These are phyloP conservation scores for Eidolon helvum DNA, from an alignment of 2,113 vertebrate genomes.

Conservation along the genomic window DNA sequence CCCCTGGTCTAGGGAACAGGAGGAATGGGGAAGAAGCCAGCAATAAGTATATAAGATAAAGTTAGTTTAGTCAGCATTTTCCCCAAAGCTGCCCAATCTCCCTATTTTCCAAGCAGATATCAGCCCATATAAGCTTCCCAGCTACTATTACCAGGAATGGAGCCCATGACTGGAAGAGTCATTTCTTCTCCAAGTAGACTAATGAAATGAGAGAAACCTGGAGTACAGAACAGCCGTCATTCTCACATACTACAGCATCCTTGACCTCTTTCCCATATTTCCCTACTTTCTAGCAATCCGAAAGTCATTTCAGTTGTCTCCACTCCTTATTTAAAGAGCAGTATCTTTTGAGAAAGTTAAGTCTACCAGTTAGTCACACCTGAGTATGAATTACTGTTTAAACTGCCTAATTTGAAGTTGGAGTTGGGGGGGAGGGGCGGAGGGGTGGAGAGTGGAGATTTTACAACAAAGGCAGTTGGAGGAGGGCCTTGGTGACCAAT, in stretches of 20 bases:
- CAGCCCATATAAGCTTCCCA: not conserved
- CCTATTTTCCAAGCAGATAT: not conserved
- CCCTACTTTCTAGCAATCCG: not conserved
- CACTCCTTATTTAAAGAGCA: constrained; percentile 36
- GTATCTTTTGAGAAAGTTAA: constrained; percentile 35
- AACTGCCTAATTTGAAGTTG: not conserved
- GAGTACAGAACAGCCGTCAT: not conserved
- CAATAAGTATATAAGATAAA: not conserved
- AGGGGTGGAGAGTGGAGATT: not conserved
- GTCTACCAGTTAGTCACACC: constrained; percentile 5
- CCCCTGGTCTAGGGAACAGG: not conserved
- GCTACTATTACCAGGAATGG: not conserved
- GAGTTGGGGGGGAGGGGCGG: too few species aligned
- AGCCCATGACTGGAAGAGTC: not conserved
- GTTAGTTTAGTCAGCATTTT: not conserved
- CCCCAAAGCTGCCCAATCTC: not conserved
- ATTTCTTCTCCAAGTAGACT: not conserved
- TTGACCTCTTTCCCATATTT: not conserved
- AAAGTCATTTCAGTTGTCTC: constrained; percentile 31
- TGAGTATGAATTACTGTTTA: constrained; percentile 36
- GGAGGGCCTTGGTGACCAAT: not conserved
- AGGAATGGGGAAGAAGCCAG: not conserved
- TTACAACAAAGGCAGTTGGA: constrained; percentile 28
- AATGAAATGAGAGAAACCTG: not conserved
- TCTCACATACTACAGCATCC: not conserved